phyloP scores from a whole-genome alignment of 2,797 vertebrate species.

The Bovichtus variegatus region DNA sequence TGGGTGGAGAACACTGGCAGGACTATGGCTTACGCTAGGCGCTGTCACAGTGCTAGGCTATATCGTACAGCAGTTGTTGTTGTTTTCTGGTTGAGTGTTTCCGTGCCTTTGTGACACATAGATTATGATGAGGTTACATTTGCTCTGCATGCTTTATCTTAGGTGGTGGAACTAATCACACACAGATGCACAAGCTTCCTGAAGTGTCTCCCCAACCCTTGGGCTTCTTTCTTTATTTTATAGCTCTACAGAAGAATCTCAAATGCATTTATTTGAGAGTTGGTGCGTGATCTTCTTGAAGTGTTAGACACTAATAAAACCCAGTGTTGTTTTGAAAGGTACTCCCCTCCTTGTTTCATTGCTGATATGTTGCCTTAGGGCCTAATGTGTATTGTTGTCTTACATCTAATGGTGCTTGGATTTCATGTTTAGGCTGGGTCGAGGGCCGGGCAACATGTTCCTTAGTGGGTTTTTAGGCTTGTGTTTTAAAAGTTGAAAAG shows the following conservation, averaged over 20 bases:
- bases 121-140: constrained; percentile 75
- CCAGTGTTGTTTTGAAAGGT: constrained; percentile 61
- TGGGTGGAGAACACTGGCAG: constrained; percentile 72
- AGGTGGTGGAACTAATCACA: constrained; percentile 81
- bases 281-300: constrained; percentile 56
- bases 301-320: constrained; percentile 66
- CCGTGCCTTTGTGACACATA: constrained; percentile 62
- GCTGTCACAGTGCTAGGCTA: constrained; percentile 53
- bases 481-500: constrained; percentile 42
- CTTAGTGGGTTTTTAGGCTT: constrained; percentile 43
- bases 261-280: constrained; percentile 65
- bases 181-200: constrained; percentile 68
- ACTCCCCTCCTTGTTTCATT: constrained; percentile 60
- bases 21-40: constrained; percentile 47
- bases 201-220: constrained; percentile 50
- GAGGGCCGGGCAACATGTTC: constrained; percentile 46
- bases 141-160: constrained; percentile 74
- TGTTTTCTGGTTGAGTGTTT: constrained; percentile 60
- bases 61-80: constrained; percentile 57
- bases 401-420: constrained; percentile 72
- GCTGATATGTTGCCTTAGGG: constrained; percentile 67
- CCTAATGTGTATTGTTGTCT: constrained; percentile 68
- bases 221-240: constrained; percentile 56
- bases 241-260: constrained; percentile 53
- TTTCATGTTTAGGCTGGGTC: constrained; percentile 57